Base-by-base conservation (phyloP, 2,888 invertebrate genomes). In the Troides helena region DNA sequence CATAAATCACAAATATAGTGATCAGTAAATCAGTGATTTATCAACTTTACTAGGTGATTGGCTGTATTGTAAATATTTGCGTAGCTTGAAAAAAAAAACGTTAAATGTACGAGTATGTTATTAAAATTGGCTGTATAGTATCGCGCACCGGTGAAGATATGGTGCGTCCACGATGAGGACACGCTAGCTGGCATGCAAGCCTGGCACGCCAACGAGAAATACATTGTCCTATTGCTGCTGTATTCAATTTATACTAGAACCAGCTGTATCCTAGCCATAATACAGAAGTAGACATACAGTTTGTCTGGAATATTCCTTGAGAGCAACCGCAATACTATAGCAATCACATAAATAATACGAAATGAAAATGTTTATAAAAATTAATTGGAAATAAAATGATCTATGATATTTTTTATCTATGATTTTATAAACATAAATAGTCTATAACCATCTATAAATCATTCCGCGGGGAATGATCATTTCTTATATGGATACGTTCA, bases 131-230 rank as follows among this genome's bases (percentile, higher is more conserved):
- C 76, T 77, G 76, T 74, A 73, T 71, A 65, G 53, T 72, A 76
- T 73, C 72, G 74, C 81, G 82, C 78, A 78, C 77, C 76, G 76
- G 68, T 82, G 81, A 62, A 79, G 82, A 82, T 76, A 75, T 75
- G 75, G 76, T 74, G 74, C 74, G 75, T 67, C 62, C 69, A 70
- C 78, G 77, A 79, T 77, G 79, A 83, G 83, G 83, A 83, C 83
- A 78, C 80, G 77, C 74, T 58, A 62, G 67, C 71, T 72, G 72
- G 75, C 80, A 78, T 82, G 82, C 80, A 81, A 83, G 78, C 82
- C 72, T 71, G 62, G 72, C 74, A 75, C 76, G 75, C 75, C 69
- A 71, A 70, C 74, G 62, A 71, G 68, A 71, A 60, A 61, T 63
- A 66, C 65, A 72, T 74, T 74, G 65, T 69, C 74, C 74, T 72